A percentile compares a stretch with the other conserved stretches of the same genome.
Evolutionary conservation across 2,888 invertebrate genomes (phyloP).

Genomic region (Microctonus hyperodae): DNA sequence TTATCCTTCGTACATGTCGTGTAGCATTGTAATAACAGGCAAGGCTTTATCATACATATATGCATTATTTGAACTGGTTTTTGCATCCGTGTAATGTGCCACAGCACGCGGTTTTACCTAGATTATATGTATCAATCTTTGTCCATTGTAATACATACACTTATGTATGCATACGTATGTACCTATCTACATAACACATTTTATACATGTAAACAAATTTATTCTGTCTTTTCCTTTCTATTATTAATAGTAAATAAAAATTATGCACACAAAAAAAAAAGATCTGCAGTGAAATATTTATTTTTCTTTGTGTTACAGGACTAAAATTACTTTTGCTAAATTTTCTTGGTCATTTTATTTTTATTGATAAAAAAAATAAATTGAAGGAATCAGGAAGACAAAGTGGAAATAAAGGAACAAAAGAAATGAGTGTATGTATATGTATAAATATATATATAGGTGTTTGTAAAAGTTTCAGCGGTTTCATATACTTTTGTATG

Average conservation of each 20-base stretch:
- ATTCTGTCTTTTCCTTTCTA: too few relatives aligned
- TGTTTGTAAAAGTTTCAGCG: conserved; percentile 17
- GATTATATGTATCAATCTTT: conserved; percentile 1
- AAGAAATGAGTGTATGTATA: background rate
- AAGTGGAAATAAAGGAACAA: background rate
- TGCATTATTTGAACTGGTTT: conserved; percentile 46
- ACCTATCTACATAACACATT: too few relatives aligned
- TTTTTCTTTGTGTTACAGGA: too few relatives aligned
- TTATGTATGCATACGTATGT: background rate
- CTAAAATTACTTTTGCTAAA: too few relatives aligned
- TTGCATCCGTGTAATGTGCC: conserved; percentile 35
- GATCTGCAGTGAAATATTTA: too few relatives aligned
- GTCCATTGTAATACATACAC: background rate
- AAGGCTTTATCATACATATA: conserved; percentile 47
- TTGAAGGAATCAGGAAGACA: background rate
- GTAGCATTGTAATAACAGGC: conserved; percentile 55
- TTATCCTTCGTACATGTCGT: conserved; percentile 46
- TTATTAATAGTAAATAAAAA: too few relatives aligned
- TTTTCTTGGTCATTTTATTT: too few relatives aligned
- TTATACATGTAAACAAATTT: too few relatives aligned
- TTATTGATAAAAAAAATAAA: too few relatives aligned
- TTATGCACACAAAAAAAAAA: too few relatives aligned
- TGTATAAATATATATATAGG: background rate
- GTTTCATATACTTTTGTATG: conserved; percentile 22
- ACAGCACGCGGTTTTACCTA: conserved; percentile 10